Evolutionary conservation across 1,140 invertebrate genomes (phyloP).

Genomic region (Trachymyrmex cornetzi): DNA sequence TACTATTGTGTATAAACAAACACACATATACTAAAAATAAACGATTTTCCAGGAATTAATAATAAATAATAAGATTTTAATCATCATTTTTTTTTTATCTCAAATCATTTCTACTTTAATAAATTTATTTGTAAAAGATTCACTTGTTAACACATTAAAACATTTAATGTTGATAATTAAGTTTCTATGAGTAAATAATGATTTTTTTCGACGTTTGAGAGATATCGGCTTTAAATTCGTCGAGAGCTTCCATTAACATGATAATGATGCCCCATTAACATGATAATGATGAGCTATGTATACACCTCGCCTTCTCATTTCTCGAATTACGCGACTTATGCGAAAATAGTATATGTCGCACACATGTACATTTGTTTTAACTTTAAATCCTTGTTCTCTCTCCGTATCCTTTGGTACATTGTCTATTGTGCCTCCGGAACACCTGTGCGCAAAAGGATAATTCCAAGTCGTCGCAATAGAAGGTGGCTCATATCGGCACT

Average conservation of each 20-base stretch:
- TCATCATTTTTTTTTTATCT: not conserved
- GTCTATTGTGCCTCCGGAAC: not conserved
- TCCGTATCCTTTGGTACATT: not conserved
- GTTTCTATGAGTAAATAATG: not conserved
- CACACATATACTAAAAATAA: not conserved
- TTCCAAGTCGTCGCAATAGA: conserved; percentile 11
- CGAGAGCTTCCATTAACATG: not conserved
- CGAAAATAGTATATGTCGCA: conserved; percentile 10
- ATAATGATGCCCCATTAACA: not conserved
- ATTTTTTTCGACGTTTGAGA: not conserved
- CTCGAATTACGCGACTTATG: not conserved
- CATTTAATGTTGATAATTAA: not conserved
- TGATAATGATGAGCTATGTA: not conserved
- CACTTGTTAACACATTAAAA: too few species aligned
- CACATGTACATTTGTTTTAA: not conserved
- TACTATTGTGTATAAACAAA: not conserved
- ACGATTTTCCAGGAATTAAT: not conserved
- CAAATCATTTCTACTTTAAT: not conserved
- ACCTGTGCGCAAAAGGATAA: conserved; percentile 8
- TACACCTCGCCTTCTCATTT: not conserved
- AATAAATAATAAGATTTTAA: not conserved
- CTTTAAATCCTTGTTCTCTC: not conserved
- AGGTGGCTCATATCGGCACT: not conserved
- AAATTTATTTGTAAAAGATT: not conserved
- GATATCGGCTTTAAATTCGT: not conserved